Base-by-base conservation (phyloP, 2,888 invertebrate genomes). In the Himalopsyche japonica region DNA sequence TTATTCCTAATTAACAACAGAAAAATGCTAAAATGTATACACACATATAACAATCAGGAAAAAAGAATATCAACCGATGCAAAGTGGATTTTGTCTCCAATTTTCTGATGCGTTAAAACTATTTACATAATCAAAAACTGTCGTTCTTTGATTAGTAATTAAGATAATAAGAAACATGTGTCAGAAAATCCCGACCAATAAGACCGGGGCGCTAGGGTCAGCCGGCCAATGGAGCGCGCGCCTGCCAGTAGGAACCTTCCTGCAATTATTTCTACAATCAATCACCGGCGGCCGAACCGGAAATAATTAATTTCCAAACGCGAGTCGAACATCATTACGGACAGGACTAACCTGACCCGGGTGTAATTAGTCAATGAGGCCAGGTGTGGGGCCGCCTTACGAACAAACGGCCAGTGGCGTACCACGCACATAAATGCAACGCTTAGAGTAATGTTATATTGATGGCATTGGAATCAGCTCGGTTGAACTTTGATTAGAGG, bases 281-380 rank as follows among this genome's bases (percentile, higher is more conserved):
- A 85, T 85, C 84, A 85, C 82, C 84, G 80, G 30, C 82, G 82
- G 82, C 78, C 77, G 47, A 85, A 80, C 81, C 85, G 85, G 85
- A 85, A 85, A 85, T 83, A 85, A 85, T 85, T 85, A 85, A 85
- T 85, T 85, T 84, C 57, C 76, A 81, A 85, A 85, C 81, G 85
- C 83, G 85, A 78, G 48, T 84, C 79, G 70, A 82, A 79, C 84
- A 83, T 85, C 83, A 85, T 84, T 83, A 85, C 80, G 82, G 84
- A 84, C 81, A 79, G 76, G 70, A 83, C 83, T 82, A 79, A 70
- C 85, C 84, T 85, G 85, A 83, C 83, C 85, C 83, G 64, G 37
- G 20, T 32, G 81, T 81, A 85, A 85, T 85, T 85, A 84, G 85
- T 85, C 85, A 85, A 64, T 70, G 37, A 48, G 76, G 49, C 79